Evolutionary conservation across 2,797 vertebrate genomes (phyloP), one percentile per base, ranked within the genome.

Genomic region (Sebastolobus altivelis): DNA sequence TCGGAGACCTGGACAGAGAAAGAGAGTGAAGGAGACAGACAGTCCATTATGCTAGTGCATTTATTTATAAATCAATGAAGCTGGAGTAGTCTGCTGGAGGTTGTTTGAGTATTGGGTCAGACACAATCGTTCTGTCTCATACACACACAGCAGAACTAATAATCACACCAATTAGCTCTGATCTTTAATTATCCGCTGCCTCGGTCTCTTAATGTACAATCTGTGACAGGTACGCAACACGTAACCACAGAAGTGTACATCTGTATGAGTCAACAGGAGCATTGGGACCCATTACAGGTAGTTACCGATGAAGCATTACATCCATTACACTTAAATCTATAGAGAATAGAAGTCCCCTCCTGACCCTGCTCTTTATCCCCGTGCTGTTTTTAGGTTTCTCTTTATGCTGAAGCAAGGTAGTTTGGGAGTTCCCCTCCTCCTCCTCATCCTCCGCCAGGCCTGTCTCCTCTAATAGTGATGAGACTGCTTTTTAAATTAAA

Each of bases 391-490:
- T 74, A 81, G 52, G 56, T 82, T 75, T 77, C 61, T 70, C 37
- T 77, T 92, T 65, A 82, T 88, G 88, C 89, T 88, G 83, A 88
- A 76, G 83, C 68, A 70, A 29, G 75, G 56, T 43, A 80, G 68
- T 65, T 84, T 69, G 59, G 87, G 84, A 87, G 80, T 86, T 81
- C 67, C 80, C 82, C 80, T 65, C 80, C 80, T 65, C 80, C 80
- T 76, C 77, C 68, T 67, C 80, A 78, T 76, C 75, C 68, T 67
- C 55, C 31, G 25, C 11, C 60, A 35, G 54, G 74, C 35, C 62
- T n/a, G 68, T 77, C 82, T 86, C 85, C 63, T 93, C 77, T 87
- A 91, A 92, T 93, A 93, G 92, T 91, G 79, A 94, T 93, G 92
- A 92, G 65, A 58, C 68, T 65, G 81, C 82, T 88, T 81, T 93